Base-by-base conservation (phyloP, 2,797 vertebrate genomes). In the Petrocephalus sullivani region DNA sequence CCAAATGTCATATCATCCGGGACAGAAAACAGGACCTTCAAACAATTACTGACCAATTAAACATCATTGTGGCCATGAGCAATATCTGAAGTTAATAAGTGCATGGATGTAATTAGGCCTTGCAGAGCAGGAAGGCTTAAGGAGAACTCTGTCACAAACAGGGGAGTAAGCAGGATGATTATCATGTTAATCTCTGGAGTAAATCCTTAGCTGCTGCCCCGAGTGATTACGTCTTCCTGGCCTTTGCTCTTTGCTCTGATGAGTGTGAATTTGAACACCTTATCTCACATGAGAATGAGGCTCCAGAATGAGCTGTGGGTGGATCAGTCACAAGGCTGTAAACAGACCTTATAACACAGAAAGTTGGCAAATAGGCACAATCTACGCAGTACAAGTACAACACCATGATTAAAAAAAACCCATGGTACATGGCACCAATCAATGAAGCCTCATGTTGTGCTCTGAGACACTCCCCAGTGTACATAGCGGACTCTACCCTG, bases 51-150 rank as follows among this genome's bases (percentile, higher is more conserved):
- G 14, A 28, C 0, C 64, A 12, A 67, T 33, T 67, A 67, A 67
- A 33, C 4, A 1, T 67, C 64, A 33, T 28, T 67, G 64, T 33
- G 64, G 64, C 64, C 28, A 33, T 67, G 37, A 46, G 37, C 37
- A 78, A 78, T 78, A 78, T 78, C 71, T 46, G 37, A 78, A 41
- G 71, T 46, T 46, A 46, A 78, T 78, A 46, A 78, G 37, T 46
- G 14, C 33, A 78, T 78, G 71, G 33, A 78, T 46, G 14, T 46
- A 78, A 78, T 78, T 16, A 78, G 46, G 71, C 16, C 16, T 33
- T 46, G 71, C 71, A 78, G 37, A 78, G 71, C 71, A 78, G 71
- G 71, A 78, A 78, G 71, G 71, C 71, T 78, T 78, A 78, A 78
- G 2, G 14, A 78, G 71, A 78, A 4, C 46, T 16, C 64, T 67